Conservation (phyloP, 2,113 vertebrate species). For the Alethe castanea region DNA sequence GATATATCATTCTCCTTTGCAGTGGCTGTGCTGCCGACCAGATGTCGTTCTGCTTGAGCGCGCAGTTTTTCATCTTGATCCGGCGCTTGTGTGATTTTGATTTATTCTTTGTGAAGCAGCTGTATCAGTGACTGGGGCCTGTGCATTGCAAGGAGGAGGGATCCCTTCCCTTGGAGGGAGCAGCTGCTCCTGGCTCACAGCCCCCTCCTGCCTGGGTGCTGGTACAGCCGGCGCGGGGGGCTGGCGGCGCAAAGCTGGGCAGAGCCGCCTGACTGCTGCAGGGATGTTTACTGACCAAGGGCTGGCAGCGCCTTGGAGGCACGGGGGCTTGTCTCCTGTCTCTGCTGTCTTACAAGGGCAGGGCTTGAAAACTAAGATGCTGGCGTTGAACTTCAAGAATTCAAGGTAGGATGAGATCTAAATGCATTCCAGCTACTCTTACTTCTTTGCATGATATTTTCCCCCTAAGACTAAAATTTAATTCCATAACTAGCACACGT, state of each 20-base stretch:
- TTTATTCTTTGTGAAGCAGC: neutral
- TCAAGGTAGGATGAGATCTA: neutral
- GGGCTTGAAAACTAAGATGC: neutral
- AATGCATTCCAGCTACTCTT: neutral
- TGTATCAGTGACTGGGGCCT: neutral
- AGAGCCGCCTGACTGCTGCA: neutral
- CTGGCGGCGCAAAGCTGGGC: neutral
- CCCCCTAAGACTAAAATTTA: neutral
- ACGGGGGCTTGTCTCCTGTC: neutral
- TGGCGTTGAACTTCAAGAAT: neutral
- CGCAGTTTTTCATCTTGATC: neutral
- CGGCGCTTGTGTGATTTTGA: neutral
- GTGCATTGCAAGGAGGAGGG: neutral
- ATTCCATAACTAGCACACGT: neutral
- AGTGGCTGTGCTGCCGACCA: neutral
- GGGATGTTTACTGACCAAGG: constrained; percentile 7
- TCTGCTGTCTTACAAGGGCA: neutral
- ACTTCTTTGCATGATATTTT: neutral
- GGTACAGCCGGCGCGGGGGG: neutral
- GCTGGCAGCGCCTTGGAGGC: neutral
- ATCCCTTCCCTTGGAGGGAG: neutral
- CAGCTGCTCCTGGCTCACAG: neutral
- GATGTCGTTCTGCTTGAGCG: neutral
- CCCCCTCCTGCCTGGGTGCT: neutral
- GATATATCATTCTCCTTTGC: neutral